Conservation (phyloP, 1,140 invertebrate species). For the Solenopsis invicta region DNA sequence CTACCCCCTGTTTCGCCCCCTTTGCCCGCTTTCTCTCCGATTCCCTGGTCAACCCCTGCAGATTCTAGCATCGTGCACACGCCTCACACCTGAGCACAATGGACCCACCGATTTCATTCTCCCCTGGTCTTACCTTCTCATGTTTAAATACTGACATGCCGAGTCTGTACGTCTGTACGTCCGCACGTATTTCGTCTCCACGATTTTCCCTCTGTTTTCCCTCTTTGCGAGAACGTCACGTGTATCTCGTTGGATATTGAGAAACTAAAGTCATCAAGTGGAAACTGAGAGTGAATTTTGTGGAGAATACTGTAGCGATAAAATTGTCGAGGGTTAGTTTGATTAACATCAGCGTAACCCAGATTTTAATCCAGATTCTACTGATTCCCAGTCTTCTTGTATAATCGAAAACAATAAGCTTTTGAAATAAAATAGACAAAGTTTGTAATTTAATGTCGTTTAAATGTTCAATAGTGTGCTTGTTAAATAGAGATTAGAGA, state of each 20-base stretch:
- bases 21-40: constrained; percentile 15
- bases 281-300: neutral
- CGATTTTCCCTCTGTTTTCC: constrained; percentile 36
- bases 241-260: neutral
- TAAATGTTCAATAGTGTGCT: neutral
- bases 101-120: constrained; percentile 48
- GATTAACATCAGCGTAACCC: neutral
- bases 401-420: constrained; percentile 1
- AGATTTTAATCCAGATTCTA: neutral
- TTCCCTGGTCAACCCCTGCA: constrained; percentile 17
- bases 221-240: neutral
- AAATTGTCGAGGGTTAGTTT: neutral
- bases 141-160: constrained; percentile 51
- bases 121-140: constrained; percentile 19
- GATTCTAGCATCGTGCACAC: constrained; percentile 53
- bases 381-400: neutral
- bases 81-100: constrained; percentile 75
- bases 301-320: neutral
- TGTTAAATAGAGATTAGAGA: neutral
- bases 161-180: constrained; percentile 14
- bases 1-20: constrained; percentile 71
- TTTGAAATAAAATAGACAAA: neutral
- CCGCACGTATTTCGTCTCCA: constrained; percentile 24
- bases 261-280: constrained; percentile 9
- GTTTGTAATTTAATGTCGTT: neutral